Conservation (phyloP, 2,113 vertebrate genomes). For the Diglossa brunneiventris region DNA sequence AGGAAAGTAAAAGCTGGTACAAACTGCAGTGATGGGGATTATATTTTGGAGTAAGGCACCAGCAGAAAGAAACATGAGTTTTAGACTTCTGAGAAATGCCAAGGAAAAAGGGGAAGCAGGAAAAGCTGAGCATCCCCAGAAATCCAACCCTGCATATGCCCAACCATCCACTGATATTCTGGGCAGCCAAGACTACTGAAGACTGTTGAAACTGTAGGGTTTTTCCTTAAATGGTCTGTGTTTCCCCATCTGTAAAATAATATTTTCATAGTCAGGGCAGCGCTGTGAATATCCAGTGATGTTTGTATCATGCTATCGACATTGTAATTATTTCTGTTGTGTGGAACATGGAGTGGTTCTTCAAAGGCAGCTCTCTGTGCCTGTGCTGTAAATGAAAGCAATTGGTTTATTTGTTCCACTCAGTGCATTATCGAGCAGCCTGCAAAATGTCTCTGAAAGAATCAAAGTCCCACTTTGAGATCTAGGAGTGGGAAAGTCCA, state of each 20-base stretch:
- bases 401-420: constrained; percentile 55
- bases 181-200: background rate
- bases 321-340: constrained; percentile 35
- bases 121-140: background rate
- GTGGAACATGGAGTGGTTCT: constrained; percentile 37
- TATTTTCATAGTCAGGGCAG: background rate
- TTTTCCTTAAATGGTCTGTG: background rate
- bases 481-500: constrained; percentile 50
- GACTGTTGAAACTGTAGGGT: background rate
- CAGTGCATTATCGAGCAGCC: constrained; percentile 54
- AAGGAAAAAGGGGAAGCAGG: background rate
- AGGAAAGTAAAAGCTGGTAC: background rate
- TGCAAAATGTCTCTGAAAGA: constrained; percentile 66
- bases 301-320: background rate
- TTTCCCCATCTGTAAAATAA: background rate
- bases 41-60: background rate
- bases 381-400: constrained; percentile 56
- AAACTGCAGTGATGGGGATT: background rate
- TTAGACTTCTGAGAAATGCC: background rate
- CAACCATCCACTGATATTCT: background rate
- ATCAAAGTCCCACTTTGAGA: constrained; percentile 66
- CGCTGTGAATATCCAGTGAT: background rate
- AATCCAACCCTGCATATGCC: background rate
- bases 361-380: constrained; percentile 52
- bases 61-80: background rate